Evolutionary conservation across 2,888 invertebrate genomes (phyloP), one percentile per base, ranked within the genome.

Genomic region (Plagiodera versicolora): DNA sequence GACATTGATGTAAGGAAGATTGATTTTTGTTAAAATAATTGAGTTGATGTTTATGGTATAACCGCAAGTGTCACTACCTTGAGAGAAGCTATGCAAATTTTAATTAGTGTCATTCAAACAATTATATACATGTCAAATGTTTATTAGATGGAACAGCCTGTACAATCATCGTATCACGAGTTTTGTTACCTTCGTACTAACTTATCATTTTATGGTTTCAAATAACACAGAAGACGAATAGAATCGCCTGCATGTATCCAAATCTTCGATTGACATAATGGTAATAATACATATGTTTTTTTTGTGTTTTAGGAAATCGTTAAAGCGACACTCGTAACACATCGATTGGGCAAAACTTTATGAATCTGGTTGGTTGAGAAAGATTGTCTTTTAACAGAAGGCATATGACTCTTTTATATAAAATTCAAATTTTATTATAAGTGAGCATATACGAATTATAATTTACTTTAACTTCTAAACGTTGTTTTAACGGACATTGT

Each of bases 301-400:
- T 70, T 67, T 78, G 66, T 74, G 39, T 79, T 78, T 72, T 76
- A 79, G 79, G 78, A 70, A 78, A 78, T 74, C 79, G 79, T 77
- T 79, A 79, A 79, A 75, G 72, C 74, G 73, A 65, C 70, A 61
- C 70, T 67, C 70, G 70, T 65, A 69, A 67, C 64, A 68, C 75
- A 76, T 71, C 77, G 73, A 74, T 73, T 75, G 75, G 75, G 72
- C 68, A 67, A 67, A 65, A 68, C 68, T 73, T 70, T 71, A 66
- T 69, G 71, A 70, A 67, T 65, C 66, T 63, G 66, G 68, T 72
- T 71, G 72, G 72, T 72, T 67, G 65, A 58, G 47, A 67, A 65
- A 64, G 63, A 47, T 66, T 67, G 61, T 65, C 67, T 63, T 57
- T 60, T 50, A 60, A 64, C 52, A 64, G n/a, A 63, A 64, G 66